Evolutionary conservation across 2,113 vertebrate species (phyloP), one percentile per base, ranked within the genome.

Genomic region (Gambusia affinis): DNA sequence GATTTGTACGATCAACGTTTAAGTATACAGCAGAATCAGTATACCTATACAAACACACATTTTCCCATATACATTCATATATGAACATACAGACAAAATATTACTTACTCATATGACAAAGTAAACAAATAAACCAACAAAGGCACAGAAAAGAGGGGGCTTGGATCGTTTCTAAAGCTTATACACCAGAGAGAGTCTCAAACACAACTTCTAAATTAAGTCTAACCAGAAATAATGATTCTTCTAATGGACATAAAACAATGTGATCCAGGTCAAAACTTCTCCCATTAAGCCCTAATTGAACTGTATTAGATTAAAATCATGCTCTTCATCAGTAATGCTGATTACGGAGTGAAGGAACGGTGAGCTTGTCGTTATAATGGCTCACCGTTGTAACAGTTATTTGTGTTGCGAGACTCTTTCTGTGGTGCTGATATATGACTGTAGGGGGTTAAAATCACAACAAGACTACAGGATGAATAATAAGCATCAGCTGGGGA

Each of bases 31-130:
- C 39, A 29, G 4, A 76, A 0, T 81, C 22, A 62, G 85, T 71
- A 93, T 92, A 93, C 90, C 30, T 30, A 47, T 31, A 83, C 87
- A 95, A 93, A 94, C 92, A 91, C 93, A 93, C 87, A 85, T 70
- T 85, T 88, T 42, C 82, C 51, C 90, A 94, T 93, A 94, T 93
- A 93, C 78, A 67, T 71, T 70, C 51, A 79, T 90, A 95, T 94
- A 95, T 94, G 93, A 92, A 90, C 92, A 95, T 93, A 95, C 93
- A 94, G 39, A 94, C 93, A 94, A 93, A 94, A 89, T 79, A 70
- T 37, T 94, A 94, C 94, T 94, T 93, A 94, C 93, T 90, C 60
- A 82, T 71, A 73, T 4, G 54, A 85, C 60, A 85, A 63, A 74
- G 68, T 37, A 70, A 78, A 82, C 1, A 73, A 83, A 67, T 60